phyloP scores from a whole-genome alignment of 2,888 invertebrate genomes.

The Cataglyphis cursor region DNA sequence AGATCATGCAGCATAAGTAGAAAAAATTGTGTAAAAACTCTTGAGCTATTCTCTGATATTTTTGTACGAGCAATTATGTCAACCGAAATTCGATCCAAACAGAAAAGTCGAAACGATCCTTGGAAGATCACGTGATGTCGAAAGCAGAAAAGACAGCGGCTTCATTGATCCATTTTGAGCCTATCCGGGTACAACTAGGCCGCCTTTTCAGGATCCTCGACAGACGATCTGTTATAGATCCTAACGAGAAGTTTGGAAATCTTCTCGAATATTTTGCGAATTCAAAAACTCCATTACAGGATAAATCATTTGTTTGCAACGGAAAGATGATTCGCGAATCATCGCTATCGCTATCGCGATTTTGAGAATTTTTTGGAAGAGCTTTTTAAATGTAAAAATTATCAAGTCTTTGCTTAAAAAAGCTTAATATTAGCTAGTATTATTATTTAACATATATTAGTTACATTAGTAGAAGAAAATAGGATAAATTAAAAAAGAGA shows the following conservation, averaged over 20 bases:
- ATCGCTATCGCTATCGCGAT: neutral
- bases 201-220: slow-evolving; percentile 54
- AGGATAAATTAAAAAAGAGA: neutral
- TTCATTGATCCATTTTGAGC: slow-evolving; percentile 68
- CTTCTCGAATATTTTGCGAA: slow-evolving; percentile 14
- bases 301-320: neutral
- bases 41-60: neutral
- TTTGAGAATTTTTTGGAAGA: neutral
- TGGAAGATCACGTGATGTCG: slow-evolving; percentile 51
- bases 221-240: slow-evolving; percentile 40
- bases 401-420: neutral
- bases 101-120: slow-evolving; percentile 18
- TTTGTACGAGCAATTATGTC: neutral
- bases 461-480: neutral
- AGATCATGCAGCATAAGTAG: neutral
- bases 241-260: slow-evolving; percentile 14
- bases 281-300: neutral
- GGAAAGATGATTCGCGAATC: neutral
- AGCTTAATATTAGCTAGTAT: neutral
- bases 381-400: neutral
- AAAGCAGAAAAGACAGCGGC: slow-evolving; percentile 54
- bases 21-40: neutral
- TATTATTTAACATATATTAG: slow-evolving; percentile 4
- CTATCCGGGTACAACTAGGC: slow-evolving; percentile 61
- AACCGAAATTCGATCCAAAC: neutral